A percentile compares a stretch with the other conserved stretches of the same genome.
Evolutionary conservation across 2,797 vertebrate genomes (phyloP).

Genomic region (Cyprinella venusta): DNA sequence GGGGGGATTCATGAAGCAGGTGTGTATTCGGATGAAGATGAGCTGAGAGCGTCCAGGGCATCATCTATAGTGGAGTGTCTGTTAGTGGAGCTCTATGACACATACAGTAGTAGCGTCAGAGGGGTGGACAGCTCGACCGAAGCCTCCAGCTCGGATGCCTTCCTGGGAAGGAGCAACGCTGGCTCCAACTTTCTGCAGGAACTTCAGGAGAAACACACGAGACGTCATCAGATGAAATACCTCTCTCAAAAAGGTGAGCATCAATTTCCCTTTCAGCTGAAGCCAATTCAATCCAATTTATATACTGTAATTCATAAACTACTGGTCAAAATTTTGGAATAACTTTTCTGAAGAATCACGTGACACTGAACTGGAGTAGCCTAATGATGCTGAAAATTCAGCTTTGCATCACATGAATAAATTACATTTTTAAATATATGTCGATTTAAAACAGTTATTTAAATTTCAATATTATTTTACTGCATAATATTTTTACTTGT

Average conservation of each 20-base stretch:
- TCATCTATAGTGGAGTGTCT: constrained; percentile 89
- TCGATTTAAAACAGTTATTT: not conserved
- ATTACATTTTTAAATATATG: not conserved
- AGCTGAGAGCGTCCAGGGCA: constrained; percentile 66
- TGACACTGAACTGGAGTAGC: not conserved
- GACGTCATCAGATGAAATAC: constrained; percentile 83
- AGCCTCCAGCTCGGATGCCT: constrained; percentile 85
- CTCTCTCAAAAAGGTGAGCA: constrained; percentile 87
- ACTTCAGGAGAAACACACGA: constrained; percentile 85
- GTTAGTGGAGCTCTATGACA: constrained; percentile 91
- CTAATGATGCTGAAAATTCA: not conserved
- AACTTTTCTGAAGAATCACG: not conserved
- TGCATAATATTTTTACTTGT: too few relatives aligned
- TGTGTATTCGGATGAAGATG: constrained; percentile 41
- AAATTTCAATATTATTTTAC: not conserved
- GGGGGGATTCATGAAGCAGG: constrained; percentile 4
- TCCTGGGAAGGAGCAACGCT: constrained; percentile 77
- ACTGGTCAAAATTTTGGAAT: not conserved
- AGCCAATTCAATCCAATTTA: not conserved
- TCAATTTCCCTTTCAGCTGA: too few relatives aligned
- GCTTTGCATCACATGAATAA: not conserved
- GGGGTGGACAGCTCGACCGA: constrained; percentile 88
- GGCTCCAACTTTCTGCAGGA: constrained; percentile 86
- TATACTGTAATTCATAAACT: not conserved
- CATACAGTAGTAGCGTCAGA: constrained; percentile 72